Percentiles rank a stretch among this genome's conserved stretches.
phyloP scores from a whole-genome alignment of 64 coral and sea anemone genomes.

The Pocillopora verrucosa region DNA sequence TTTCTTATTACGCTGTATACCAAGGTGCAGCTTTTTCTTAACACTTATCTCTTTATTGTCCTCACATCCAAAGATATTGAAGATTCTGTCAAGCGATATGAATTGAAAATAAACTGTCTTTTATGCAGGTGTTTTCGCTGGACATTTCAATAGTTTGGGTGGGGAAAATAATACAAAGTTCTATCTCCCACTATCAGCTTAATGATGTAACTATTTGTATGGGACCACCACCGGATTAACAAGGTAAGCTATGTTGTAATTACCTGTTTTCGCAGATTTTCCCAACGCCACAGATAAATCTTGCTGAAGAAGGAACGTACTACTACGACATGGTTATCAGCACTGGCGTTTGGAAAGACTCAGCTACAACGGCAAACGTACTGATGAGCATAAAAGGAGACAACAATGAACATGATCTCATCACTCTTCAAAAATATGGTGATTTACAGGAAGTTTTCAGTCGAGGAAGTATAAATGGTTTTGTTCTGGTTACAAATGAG shows the following conservation, averaged over 20 bases:
- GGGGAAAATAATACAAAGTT: too few species aligned
- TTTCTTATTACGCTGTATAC: too few species aligned
- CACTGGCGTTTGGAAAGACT: slow-evolving; percentile 36
- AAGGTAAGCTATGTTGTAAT: too few species aligned
- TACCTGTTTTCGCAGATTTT: not conserved
- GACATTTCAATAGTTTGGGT: too few species aligned
- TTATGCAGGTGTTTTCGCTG: too few species aligned
- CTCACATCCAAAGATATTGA: too few species aligned
- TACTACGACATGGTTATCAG: slow-evolving; percentile 11
- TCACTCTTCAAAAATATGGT: not conserved
- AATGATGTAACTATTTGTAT: too few species aligned
- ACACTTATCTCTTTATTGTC: too few species aligned
- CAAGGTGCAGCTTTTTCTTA: too few species aligned
- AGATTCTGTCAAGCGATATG: too few species aligned
- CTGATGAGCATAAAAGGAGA: slow-evolving; percentile 2
- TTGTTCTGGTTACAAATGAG: not conserved
- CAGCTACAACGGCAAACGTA: slow-evolving; percentile 43
- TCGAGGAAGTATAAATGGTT: slow-evolving; percentile 22
- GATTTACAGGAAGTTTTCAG: not conserved
- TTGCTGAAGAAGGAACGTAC: not conserved
- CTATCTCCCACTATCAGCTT: too few species aligned
- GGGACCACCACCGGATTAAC: not conserved
- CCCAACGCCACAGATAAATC: not conserved
- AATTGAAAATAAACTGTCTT: too few species aligned
- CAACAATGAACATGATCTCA: not conserved